These are phyloP conservation scores for Synanceia verrucosa DNA, from an alignment of 2,797 vertebrate genomes.

Conservation along the genomic window DNA sequence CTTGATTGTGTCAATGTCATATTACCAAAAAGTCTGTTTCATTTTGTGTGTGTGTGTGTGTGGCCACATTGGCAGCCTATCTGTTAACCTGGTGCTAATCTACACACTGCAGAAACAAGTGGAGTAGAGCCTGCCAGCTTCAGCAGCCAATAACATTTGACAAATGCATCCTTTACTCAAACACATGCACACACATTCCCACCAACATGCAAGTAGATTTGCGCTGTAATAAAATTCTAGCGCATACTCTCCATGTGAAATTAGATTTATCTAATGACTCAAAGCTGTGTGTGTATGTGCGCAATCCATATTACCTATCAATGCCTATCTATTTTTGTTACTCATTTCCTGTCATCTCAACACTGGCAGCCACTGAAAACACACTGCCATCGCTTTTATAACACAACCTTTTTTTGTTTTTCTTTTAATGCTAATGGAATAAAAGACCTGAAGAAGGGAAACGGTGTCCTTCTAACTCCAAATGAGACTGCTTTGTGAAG, in stretches of 20 bases:
- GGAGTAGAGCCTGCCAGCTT: constrained; percentile 59
- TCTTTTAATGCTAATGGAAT: constrained; percentile 2
- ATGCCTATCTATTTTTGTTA: neutral
- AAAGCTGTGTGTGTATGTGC: neutral
- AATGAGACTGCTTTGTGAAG: constrained; percentile 17
- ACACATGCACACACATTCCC: constrained; percentile 11
- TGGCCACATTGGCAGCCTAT: constrained; percentile 38
- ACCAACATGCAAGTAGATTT: neutral
- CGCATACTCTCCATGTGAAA: constrained; percentile 18
- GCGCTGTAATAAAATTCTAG: constrained; percentile 34
- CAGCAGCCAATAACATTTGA: constrained; percentile 58
- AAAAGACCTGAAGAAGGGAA: neutral
- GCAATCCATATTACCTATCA: neutral
- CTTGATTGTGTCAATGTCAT: constrained; percentile 3
- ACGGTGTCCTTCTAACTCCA: constrained; percentile 4
- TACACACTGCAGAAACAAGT: constrained; percentile 69
- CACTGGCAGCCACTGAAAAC: no score
- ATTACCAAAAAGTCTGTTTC: neutral
- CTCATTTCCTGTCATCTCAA: neutral
- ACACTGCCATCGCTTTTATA: no score
- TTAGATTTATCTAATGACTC: constrained; percentile 37
- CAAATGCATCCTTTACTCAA: constrained; percentile 53
- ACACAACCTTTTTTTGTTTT: neutral
- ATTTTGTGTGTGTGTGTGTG: constrained; percentile 1
- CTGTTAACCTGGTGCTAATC: constrained; percentile 69